Percentiles rank a stretch among this genome's conserved stretches.
Conservation (phyloP, 2,888 invertebrate genomes). For the Apamea crenata region DNA sequence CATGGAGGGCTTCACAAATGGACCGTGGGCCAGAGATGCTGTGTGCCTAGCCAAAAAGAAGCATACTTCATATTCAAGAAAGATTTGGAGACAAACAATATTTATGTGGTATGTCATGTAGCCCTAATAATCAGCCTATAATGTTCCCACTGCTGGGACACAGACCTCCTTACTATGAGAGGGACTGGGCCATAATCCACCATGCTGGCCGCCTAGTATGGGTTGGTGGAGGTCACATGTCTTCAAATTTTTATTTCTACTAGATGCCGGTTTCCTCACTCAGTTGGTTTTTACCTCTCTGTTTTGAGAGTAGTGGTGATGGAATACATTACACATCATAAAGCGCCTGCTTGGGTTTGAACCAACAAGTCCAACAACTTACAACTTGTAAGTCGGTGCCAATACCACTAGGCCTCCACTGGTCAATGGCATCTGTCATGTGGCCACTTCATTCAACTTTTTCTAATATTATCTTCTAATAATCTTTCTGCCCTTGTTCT, state of each 20-base stretch:
- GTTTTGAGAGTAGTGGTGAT: no score
- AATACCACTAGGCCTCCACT: no score
- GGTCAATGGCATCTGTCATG: background rate
- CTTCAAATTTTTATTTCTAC: no score
- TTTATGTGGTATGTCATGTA: constrained; percentile 92
- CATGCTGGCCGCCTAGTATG: background rate
- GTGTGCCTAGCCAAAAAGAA: constrained; percentile 90
- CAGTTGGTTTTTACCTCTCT: no score
- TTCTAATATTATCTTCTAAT: background rate
- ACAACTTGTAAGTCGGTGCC: no score
- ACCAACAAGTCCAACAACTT: no score
- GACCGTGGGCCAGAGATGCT: constrained; percentile 97
- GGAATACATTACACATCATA: no score
- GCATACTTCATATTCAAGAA: constrained; percentile 95
- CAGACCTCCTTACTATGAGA: no score
- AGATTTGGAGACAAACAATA: constrained; percentile 92
- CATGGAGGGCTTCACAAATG: constrained; percentile 97
- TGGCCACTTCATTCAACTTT: background rate
- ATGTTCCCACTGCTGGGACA: background rate
- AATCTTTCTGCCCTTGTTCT: background rate
- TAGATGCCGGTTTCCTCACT: no score
- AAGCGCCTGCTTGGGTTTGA: no score
- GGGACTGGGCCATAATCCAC: no score
- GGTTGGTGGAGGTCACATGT: background rate
- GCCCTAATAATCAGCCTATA: background rate